Evolutionary conservation across 2,888 invertebrate genomes (phyloP).

Genomic region (Trilocha varians): DNA sequence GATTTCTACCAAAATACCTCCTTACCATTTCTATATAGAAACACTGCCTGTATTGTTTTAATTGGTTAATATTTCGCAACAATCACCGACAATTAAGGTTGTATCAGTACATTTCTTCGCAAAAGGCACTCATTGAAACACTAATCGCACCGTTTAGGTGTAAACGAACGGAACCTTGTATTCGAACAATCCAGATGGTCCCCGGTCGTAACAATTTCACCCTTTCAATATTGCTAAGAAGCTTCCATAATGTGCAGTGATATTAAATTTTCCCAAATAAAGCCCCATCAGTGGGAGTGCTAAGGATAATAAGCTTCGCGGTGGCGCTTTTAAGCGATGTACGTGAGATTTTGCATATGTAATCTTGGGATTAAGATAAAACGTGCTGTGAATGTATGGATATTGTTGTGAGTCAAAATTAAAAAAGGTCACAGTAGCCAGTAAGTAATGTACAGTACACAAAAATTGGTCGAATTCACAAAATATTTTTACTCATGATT

Average conservation of each 20-base stretch:
- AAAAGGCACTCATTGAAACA: background rate
- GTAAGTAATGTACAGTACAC: no score
- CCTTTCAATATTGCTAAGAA: slow-evolving; percentile 19
- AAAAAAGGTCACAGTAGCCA: no score
- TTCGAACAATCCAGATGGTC: background rate
- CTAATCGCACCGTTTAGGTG: background rate
- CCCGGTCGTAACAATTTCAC: background rate
- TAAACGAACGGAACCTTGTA: background rate
- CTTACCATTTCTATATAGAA: background rate
- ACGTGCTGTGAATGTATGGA: no score
- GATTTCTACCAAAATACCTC: background rate
- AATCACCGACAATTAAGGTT: no score
- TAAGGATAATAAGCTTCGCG: slow-evolving; percentile 12
- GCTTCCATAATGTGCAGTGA: slow-evolving; percentile 19
- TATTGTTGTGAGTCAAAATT: no score
- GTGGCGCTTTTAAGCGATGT: slow-evolving; percentile 1
- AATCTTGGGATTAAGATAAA: no score
- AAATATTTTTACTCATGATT: no score
- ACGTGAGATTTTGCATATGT: no score
- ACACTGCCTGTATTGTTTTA: background rate
- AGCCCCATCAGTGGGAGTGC: slow-evolving; percentile 19
- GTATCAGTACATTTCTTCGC: background rate
- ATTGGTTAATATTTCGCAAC: no score
- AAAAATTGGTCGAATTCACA: no score
- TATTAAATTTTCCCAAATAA: slow-evolving; percentile 31